Conservation (phyloP, 53 echinoderm and acorn worm genomes). For the Holothuria scabra region DNA sequence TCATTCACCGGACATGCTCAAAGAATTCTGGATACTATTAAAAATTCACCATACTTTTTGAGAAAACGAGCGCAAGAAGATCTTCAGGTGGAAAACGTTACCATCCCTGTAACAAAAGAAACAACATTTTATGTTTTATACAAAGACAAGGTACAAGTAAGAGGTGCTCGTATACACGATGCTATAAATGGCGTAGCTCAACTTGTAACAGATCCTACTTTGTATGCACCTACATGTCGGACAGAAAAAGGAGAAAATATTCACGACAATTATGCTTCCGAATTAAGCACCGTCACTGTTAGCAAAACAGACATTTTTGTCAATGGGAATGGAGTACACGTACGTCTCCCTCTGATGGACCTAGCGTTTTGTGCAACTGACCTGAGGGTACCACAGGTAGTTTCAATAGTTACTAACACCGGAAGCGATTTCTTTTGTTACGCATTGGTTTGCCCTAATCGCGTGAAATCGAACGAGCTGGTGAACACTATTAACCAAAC, state of each 20-base stretch:
- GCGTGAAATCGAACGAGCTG: conserved; percentile 31
- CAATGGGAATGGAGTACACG: not conserved
- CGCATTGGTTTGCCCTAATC: conserved; percentile 34
- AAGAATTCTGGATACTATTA: conserved; percentile 27
- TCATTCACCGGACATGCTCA: conserved; percentile 36
- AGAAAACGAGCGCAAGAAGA: conserved; percentile 20
- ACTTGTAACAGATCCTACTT: conserved; percentile 35
- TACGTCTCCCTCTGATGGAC: conserved; percentile 36
- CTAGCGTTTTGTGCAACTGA: conserved; percentile 42
- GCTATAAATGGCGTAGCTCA: conserved; percentile 27
- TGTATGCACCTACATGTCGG: conserved; percentile 39
- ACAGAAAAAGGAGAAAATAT: conserved; percentile 42
- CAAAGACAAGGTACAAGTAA: conserved; percentile 37
- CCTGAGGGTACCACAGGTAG: conserved; percentile 39
- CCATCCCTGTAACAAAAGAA: not conserved
- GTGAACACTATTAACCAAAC: conserved; percentile 45
- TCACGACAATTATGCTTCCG: conserved; percentile 31
- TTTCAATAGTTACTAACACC: conserved; percentile 37
- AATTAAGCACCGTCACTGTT: conserved; percentile 38
- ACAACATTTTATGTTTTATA: conserved; percentile 17
- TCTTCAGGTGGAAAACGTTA: not conserved
- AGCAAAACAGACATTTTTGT: conserved; percentile 24
- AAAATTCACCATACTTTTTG: conserved; percentile 45
- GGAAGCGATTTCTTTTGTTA: conserved; percentile 35
- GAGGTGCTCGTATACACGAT: conserved; percentile 38